phyloP scores from a whole-genome alignment of 2,113 vertebrate genomes.

The Lepus americanus region DNA sequence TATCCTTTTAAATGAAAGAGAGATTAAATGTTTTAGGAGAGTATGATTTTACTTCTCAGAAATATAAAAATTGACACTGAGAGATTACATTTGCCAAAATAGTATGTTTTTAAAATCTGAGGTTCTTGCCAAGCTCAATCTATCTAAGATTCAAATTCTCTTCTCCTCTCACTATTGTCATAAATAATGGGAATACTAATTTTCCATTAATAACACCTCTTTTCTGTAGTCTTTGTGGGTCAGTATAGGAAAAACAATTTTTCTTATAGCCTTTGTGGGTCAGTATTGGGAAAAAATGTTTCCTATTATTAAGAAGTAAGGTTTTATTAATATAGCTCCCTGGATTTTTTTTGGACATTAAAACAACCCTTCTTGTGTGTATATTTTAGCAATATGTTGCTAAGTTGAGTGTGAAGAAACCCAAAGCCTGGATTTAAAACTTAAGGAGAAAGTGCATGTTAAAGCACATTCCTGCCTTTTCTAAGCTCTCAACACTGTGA shows the following conservation, averaged over 20 bases:
- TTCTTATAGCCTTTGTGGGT: neutral
- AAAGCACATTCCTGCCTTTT: neutral
- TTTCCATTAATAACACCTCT: constrained; percentile 50
- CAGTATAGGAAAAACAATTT: neutral
- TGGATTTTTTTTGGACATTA: neutral
- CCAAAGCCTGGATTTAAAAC: neutral
- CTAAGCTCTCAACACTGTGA: neutral
- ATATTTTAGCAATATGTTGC: neutral
- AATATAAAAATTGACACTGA: constrained; percentile 71
- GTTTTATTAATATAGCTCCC: constrained; percentile 37
- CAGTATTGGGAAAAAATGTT: neutral
- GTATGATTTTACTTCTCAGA: constrained; percentile 68
- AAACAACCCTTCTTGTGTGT: neutral
- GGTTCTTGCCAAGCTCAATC: constrained; percentile 55
- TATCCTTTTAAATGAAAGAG: constrained; percentile 53
- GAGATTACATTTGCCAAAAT: constrained; percentile 55
- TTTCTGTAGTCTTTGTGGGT: neutral
- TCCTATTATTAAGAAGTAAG: constrained; percentile 46
- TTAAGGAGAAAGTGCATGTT: neutral
- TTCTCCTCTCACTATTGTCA: constrained; percentile 27
- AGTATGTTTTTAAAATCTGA: constrained; percentile 62
- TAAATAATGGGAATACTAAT: constrained; percentile 65
- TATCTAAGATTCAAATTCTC: constrained; percentile 37
- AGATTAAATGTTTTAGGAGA: constrained; percentile 69
- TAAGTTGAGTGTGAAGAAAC: constrained; percentile 5